Evolutionary conservation across 2,113 vertebrate genomes (phyloP).

Genomic region (Ochotona princeps): DNA sequence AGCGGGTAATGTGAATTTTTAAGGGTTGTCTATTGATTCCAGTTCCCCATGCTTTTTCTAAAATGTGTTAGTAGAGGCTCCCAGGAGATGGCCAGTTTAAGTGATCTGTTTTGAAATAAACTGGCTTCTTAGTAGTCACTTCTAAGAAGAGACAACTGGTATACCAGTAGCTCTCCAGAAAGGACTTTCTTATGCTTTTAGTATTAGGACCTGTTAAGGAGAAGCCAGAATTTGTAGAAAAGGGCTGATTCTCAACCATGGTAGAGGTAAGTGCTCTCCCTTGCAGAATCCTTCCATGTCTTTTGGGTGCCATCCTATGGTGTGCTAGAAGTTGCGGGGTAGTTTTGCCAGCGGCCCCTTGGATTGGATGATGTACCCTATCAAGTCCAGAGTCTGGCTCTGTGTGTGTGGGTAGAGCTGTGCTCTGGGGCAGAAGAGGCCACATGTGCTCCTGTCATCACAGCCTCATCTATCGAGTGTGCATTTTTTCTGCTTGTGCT

Average conservation of each 20-base stretch:
- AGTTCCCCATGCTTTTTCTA: background rate
- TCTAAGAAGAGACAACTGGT: background rate
- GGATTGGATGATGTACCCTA: background rate
- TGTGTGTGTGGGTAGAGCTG: background rate
- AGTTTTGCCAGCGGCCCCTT: background rate
- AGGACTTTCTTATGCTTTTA: conserved; percentile 58
- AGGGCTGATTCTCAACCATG: conserved; percentile 28
- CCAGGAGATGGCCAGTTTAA: conserved; percentile 16
- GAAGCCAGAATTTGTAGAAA: conserved; percentile 60
- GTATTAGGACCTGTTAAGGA: conserved; percentile 50
- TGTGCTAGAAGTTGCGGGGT: background rate
- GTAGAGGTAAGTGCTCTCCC: conserved; percentile 51
- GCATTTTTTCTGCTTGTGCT: conserved; percentile 32
- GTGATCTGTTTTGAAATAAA: background rate
- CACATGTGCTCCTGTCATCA: background rate
- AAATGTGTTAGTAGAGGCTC: conserved; percentile 27
- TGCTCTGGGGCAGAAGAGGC: background rate
- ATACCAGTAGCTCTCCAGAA: conserved; percentile 12
- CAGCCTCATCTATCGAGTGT: conserved; percentile 16
- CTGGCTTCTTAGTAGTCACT: conserved; percentile 21
- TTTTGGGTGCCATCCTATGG: conserved; percentile 50
- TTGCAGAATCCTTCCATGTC: conserved; percentile 58
- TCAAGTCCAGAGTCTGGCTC: background rate
- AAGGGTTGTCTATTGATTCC: background rate
- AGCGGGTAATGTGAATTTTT: background rate